Conservation (phyloP, 2,113 vertebrate species). For the Erythrocercus mccallii region DNA sequence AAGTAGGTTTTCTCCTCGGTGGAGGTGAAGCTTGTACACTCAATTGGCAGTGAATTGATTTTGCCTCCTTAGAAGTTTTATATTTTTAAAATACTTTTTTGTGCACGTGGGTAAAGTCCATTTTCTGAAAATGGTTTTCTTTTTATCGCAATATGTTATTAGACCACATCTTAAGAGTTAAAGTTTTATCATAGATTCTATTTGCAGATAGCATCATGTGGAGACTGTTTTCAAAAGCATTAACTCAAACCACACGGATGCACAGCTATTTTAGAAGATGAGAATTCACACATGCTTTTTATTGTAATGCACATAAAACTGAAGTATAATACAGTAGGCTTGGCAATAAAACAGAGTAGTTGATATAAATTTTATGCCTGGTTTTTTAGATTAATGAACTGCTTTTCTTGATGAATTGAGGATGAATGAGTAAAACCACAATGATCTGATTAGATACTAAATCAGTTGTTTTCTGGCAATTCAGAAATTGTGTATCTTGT, state of each 20-base stretch:
- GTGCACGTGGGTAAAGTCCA: neutral
- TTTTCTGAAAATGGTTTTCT: neutral
- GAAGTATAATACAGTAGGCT: slow-evolving; percentile 56
- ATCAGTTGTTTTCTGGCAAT: neutral
- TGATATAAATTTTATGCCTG: slow-evolving; percentile 36
- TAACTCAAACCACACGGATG: slow-evolving; percentile 66
- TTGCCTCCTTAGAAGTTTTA: neutral
- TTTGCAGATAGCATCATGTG: slow-evolving; percentile 48
- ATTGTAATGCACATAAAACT: slow-evolving; percentile 58
- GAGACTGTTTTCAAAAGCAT: slow-evolving; percentile 49
- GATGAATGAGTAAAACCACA: slow-evolving; percentile 12
- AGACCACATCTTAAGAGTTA: slow-evolving; percentile 37
- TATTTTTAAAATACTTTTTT: neutral
- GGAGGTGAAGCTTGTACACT: neutral
- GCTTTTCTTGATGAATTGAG: slow-evolving; percentile 34
- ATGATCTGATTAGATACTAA: slow-evolving; percentile 10
- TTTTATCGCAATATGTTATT: neutral
- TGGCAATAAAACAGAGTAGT: slow-evolving; percentile 60
- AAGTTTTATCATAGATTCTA: slow-evolving; percentile 54
- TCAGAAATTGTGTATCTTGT: neutral
- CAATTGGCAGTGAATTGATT: neutral
- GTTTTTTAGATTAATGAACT: slow-evolving; percentile 50
- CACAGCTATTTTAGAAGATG: slow-evolving; percentile 41
- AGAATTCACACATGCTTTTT: slow-evolving; percentile 59
- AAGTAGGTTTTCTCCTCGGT: neutral